Evolutionary conservation across 2,113 vertebrate genomes (phyloP), one percentile per base, ranked within the genome.

Genomic region (Myodes glareolus): DNA sequence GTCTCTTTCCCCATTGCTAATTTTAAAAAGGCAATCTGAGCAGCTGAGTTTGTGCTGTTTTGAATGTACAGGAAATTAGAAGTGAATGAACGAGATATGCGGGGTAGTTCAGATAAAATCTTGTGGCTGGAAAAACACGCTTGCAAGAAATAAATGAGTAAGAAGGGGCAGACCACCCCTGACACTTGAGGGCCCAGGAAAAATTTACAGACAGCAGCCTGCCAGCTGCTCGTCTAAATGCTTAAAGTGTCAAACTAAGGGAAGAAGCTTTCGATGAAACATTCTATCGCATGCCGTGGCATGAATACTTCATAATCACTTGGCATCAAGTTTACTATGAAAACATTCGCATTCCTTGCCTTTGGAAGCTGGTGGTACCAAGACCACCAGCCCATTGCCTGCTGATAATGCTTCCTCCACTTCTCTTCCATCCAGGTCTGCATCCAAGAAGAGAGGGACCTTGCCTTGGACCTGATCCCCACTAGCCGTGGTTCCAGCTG

Each of bases 61-160:
- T 93, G 90, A 91, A 97, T 92, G 39, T 36, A 72, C 82, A 97
- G 96, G 84, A 97, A 97, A 97, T 97, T 96, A 93, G 94, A 97
- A 96, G 88, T 91, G 90, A 92, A 86, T 94, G n/a, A 97, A 76
- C 86, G 81, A 89, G 55, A 50, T 65, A 76, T 42, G 81, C 3
- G 25, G 13, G 55, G 58, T 55, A 27, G 21, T 61, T 90, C 42
- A 76, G 82, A 84, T 91, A 67, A 92, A 97, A 87, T 23, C 94
- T 91, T 92, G 1, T 27, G 63, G 0, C 5, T 97, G 42, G 87
- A 68, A 94, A 11, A 65, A 65, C 6, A 90, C 50, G 39, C 73
- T 91, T 52, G 68, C 33, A 47, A 96, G 96, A 97, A 94, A 94
- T 82, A 81, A 97, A 76, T 47, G 87, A 97, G 90, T 50, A 82